Evolutionary conservation across 2,888 invertebrate species (phyloP), one percentile per base, ranked within the genome.

Genomic region (Cephonodes hylas): DNA sequence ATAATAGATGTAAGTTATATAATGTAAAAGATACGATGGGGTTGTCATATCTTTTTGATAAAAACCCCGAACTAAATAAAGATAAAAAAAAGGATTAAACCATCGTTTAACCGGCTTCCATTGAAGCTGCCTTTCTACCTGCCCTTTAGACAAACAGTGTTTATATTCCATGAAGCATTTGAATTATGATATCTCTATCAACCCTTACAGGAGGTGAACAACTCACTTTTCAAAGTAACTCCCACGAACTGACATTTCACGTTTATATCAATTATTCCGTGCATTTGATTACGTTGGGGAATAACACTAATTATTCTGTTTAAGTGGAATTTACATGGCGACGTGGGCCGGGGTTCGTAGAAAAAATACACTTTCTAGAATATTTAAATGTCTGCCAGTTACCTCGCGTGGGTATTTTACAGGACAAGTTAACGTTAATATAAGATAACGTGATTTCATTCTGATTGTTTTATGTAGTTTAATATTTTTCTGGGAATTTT

Each of bases 211-310:
- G 53, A 53, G 53, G 4, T 31, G 53, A 18, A 8, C 15, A 27
- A 23, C 27, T 27, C 27, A n/a, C n/a, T n/a, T 18, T 53, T 18
- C 18, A 44, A 60, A 42, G 38, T 10, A 58, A 57, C 75, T 58
- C 79, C 75, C 67, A 75, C 75, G 65, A 65, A 10, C 58, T 74
- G 75, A 72, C 74, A 74, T 77, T 75, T 78, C 44, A 58, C 64
- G 5, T 38, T 38, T 38, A 38, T 38, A 38, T 38, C n/a, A 4
- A 48, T 64, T 61, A 63, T 61, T 67, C 64, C 45, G 56, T 62
- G 64, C 61, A 63, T 65, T 62, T 42, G 15, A 15, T 58, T 27
- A 53, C 23, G 38, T 57, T 38, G 34, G 60, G 69, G 60, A 68
- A 71, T 69, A 70, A 67, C 48, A 62, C 64, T 72, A 75, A 76